Evolutionary conservation across 64 coral and sea anemone genomes (phyloP), one percentile per base, ranked within the genome.

Genomic region (Anthopleura sola): DNA sequence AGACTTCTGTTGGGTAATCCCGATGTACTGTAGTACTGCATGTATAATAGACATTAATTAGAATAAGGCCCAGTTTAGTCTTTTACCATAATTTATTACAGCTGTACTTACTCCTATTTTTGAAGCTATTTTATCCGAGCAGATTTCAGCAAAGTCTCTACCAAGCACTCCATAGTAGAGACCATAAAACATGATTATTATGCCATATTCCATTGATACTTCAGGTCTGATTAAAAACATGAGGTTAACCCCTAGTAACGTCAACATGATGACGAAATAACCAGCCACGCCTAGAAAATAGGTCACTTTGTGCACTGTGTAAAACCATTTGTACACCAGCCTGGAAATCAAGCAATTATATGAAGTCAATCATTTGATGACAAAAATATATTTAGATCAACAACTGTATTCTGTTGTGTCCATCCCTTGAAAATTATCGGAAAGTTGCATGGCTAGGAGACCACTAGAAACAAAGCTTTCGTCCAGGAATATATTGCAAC

Each of bases 81-180:
- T n/a, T n/a, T n/a, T n/a, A n/a, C n/a, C n/a, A n/a, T n/a, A n/a
- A n/a, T n/a, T n/a, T n/a, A n/a, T n/a, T n/a, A n/a, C n/a, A n/a
- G n/a, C 16, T 16, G 13, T 71, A 95, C 97, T 94, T 78, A 99
- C 97, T n/a, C 97, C 97, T 89, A 99, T 58, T 92, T 99, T 99
- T 55, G 92, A 94, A 80, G 97, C 97, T 89, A 99, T 99, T 68
- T 99, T 99, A 90, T 99, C 97, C 66, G 97, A 89, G 90, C 97
- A 99, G 83, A 99, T 99, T 78, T 99, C 97, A 5, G 97, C 97
- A 99, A 99, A 99, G 64, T 99, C 97, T 83, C 97, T 92, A 1
- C 97, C 97, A 60, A 99, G 84, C 3, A 99, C 97, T 55, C 97
- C 97, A 92, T 87, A 99, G 69, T 99, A 99, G 19, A 99, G 87